phyloP scores from a whole-genome alignment of 2,113 vertebrate genomes.

The Prunella fulvescens region DNA sequence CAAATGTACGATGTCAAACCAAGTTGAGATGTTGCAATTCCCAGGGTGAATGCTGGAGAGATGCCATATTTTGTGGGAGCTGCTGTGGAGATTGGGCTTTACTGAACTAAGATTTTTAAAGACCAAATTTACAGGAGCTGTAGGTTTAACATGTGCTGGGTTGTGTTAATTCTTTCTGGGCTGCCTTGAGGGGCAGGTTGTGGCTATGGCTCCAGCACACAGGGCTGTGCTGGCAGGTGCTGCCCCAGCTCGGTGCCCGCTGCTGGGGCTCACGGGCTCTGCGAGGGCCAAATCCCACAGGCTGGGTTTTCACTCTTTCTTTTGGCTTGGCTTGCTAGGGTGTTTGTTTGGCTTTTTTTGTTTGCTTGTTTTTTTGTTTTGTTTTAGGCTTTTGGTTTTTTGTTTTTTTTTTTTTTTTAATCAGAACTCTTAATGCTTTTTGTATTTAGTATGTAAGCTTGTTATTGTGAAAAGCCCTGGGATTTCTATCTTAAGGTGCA shows the following conservation, averaged over 20 bases:
- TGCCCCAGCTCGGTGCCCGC: background rate
- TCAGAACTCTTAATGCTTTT: background rate
- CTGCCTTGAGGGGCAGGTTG: background rate
- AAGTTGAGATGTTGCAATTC: background rate
- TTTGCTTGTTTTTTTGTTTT: background rate
- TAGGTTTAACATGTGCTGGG: background rate
- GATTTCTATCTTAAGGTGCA: background rate
- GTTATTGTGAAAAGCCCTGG: background rate
- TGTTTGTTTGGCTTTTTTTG: background rate
- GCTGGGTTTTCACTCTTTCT: background rate
- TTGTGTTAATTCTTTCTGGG: background rate
- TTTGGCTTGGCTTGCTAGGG: background rate
- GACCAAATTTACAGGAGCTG: background rate
- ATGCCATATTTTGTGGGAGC: fast-evolving
- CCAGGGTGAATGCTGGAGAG: fast-evolving
- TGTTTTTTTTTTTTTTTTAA: too few relatives aligned
- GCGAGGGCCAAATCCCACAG: background rate
- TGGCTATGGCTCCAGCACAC: background rate
- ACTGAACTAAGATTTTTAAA: background rate
- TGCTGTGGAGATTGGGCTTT: background rate
- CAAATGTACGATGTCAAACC: too few relatives aligned
- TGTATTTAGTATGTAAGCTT: background rate
- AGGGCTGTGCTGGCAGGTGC: background rate
- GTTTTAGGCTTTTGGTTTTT: background rate
- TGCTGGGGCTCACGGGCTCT: fast-evolving